phyloP scores from a whole-genome alignment of 1,140 invertebrate genomes.

The Penaeus japonicus region DNA sequence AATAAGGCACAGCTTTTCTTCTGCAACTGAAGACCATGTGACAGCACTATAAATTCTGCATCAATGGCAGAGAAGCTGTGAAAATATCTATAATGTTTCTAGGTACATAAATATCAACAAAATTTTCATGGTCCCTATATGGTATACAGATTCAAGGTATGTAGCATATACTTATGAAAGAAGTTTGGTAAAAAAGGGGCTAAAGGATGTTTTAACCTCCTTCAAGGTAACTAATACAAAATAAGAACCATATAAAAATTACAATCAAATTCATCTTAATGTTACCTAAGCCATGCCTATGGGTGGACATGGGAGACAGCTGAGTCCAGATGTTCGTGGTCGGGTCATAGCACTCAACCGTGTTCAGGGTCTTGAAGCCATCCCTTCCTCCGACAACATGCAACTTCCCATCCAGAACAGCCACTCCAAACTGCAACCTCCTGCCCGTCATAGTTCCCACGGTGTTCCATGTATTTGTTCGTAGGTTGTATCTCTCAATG shows the following conservation, averaged over 20 bases:
- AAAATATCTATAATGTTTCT: too few relatives aligned
- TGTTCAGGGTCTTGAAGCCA: conserved; percentile 91
- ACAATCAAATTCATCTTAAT: neutral
- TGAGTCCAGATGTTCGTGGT: conserved; percentile 80
- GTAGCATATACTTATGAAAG: too few relatives aligned
- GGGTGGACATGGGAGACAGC: conserved; percentile 89
- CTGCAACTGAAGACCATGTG: too few relatives aligned
- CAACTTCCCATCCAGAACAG: conserved; percentile 83
- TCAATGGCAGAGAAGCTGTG: too few relatives aligned
- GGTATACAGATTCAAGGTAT: too few relatives aligned
- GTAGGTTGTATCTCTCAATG: conserved; percentile 88
- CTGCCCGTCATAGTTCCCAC: conserved; percentile 79
- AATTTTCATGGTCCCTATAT: too few relatives aligned
- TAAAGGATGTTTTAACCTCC: neutral
- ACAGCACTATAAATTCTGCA: too few relatives aligned
- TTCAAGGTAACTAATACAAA: neutral
- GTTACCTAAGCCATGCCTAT: conserved; percentile 81
- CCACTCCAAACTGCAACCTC: conserved; percentile 88
- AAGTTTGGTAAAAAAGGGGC: too few relatives aligned
- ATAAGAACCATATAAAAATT: neutral
- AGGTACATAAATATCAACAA: too few relatives aligned
- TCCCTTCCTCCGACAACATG: conserved; percentile 88
- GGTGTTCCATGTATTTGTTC: conserved; percentile 82
- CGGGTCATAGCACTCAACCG: conserved; percentile 84
- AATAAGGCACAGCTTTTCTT: too few relatives aligned